A percentile compares a stretch with the other conserved stretches of the same genome.
Conservation (phyloP, 1,140 invertebrate genomes). For the Brachionus calyciflorus region DNA sequence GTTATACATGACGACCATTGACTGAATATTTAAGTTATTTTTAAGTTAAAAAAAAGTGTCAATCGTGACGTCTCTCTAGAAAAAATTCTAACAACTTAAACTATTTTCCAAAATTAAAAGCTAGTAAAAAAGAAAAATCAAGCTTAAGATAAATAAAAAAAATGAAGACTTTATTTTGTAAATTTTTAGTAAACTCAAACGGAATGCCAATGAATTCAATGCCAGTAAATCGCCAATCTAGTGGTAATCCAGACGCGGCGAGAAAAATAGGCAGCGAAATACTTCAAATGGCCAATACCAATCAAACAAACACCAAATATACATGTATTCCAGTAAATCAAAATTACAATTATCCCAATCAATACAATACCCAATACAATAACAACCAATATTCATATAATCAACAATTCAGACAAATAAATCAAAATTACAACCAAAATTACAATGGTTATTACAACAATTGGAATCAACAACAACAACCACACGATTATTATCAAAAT, state of each 20-base stretch:
- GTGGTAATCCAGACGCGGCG: neutral
- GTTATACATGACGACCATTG: no score
- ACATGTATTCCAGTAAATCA: conserved; percentile 37
- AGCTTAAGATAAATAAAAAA: no score
- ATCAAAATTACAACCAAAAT: neutral
- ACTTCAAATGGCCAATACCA: conserved; percentile 24
- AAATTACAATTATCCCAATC: conserved; percentile 5
- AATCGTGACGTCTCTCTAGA: no score
- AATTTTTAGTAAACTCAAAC: neutral
- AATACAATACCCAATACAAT: conserved; percentile 1
- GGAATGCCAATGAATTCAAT: conserved; percentile 8
- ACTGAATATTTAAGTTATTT: no score
- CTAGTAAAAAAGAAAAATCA: no score
- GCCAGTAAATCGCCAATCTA: neutral
- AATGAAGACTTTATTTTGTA: no score
- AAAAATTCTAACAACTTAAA: no score
- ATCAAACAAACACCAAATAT: conserved; percentile 11
- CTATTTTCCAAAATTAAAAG: no score
- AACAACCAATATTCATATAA: neutral
- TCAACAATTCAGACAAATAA: neutral
- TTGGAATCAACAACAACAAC: neutral
- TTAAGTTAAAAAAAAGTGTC: no score
- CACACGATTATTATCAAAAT: neutral
- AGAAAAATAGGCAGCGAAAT: conserved; percentile 28
- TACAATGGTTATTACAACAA: neutral